A percentile compares a stretch with the other conserved stretches of the same genome.
Conservation (phyloP, 2,113 vertebrate genomes). For the Brienomyrus brachyistius region DNA sequence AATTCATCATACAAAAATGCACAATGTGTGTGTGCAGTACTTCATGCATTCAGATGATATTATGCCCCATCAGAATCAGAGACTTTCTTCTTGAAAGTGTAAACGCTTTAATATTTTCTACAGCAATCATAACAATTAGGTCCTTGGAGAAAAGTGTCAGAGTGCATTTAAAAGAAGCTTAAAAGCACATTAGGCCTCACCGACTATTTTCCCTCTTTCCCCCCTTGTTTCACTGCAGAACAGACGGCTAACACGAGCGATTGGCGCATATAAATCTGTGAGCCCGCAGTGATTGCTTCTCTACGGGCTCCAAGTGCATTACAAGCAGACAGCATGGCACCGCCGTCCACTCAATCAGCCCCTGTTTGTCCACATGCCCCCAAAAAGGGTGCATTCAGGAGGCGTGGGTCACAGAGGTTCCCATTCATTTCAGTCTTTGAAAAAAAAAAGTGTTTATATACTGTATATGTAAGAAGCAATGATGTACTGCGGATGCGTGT, state of each 20-base stretch:
- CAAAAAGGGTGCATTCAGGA: not conserved
- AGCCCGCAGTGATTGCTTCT: conserved; percentile 9
- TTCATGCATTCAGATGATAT: not conserved
- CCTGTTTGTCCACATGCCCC: not conserved
- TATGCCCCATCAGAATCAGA: not conserved
- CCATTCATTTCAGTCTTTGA: not conserved
- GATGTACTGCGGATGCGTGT: not conserved
- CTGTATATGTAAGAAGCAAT: not conserved
- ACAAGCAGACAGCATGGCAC: conserved; percentile 22
- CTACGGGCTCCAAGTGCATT: conserved; percentile 17
- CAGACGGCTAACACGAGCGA: not conserved
- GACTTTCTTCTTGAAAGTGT: not conserved
- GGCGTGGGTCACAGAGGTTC: not conserved
- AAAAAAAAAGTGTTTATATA: not conserved
- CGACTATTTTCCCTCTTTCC: not conserved
- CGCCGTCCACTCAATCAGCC: not conserved
- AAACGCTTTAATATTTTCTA: not conserved
- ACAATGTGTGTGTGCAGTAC: not conserved
- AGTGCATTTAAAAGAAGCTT: not conserved
- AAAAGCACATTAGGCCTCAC: not conserved
- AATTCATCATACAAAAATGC: not conserved
- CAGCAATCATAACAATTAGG: not conserved
- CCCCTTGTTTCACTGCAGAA: not conserved
- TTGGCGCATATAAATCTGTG: not conserved
- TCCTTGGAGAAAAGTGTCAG: conserved; percentile 12